These are phyloP conservation scores for Neolamprologus toae DNA, from an alignment of 2,113 vertebrate genomes.

Conservation along the genomic window DNA sequence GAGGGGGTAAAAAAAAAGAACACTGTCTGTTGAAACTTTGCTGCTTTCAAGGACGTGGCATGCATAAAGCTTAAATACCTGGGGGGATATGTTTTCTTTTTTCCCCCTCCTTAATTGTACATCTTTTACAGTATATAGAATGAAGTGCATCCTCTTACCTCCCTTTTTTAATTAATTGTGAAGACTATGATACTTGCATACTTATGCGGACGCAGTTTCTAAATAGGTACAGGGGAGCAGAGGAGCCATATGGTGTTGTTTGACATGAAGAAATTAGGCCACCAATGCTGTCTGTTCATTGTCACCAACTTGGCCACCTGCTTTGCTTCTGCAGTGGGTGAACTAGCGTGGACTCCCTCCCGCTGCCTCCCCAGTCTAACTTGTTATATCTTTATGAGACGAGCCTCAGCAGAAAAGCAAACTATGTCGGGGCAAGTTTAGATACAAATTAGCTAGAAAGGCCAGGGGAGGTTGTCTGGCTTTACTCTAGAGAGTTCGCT, in stretches of 20 bases:
- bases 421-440: neutral
- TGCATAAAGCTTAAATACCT: slow-evolving; percentile 59
- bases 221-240: slow-evolving; percentile 64
- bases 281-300: slow-evolving; percentile 74
- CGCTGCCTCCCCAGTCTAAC: neutral
- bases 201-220: slow-evolving; percentile 63
- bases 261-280: slow-evolving; percentile 77
- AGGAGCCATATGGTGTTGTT: slow-evolving; percentile 77
- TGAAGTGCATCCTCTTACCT: slow-evolving; percentile 25
- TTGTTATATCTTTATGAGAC: slow-evolving; percentile 43
- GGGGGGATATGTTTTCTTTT: slow-evolving; percentile 37
- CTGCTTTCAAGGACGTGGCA: slow-evolving; percentile 70
- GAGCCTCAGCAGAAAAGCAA: neutral
- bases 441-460: slow-evolving; percentile 16
- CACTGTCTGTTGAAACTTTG: slow-evolving; percentile 52
- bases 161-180: slow-evolving; percentile 72
- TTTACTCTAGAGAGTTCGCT: slow-evolving; percentile 2
- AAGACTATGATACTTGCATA: slow-evolving; percentile 65
- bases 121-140: slow-evolving; percentile 44
- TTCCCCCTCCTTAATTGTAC: neutral
- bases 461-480: slow-evolving; percentile 8
- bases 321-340: slow-evolving; percentile 52
- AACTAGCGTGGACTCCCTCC: slow-evolving; percentile 10
- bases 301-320: slow-evolving; percentile 72
- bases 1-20: neutral